Percentiles rank a stretch among this genome's conserved stretches.
These are phyloP conservation scores for Okamejei kenojei DNA, from an alignment of 2,797 vertebrate genomes.

Conservation along the genomic window DNA sequence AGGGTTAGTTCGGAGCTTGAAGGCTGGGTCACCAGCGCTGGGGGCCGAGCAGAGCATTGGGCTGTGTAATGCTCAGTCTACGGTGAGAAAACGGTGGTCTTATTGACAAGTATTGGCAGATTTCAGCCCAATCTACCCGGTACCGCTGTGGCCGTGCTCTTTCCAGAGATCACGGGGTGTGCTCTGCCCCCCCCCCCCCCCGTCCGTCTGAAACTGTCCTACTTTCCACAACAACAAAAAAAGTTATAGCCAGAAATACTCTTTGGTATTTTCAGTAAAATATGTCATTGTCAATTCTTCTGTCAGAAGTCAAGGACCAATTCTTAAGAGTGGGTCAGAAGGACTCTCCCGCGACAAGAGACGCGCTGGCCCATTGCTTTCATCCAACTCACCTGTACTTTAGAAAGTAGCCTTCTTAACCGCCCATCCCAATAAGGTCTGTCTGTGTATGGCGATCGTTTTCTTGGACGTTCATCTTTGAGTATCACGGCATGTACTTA, in stretches of 20 bases:
- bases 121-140: neutral
- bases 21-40: slow-evolving; percentile 50
- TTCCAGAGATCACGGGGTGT: neutral
- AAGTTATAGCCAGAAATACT: neutral
- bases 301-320: neutral
- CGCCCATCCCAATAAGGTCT: neutral
- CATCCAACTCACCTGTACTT: neutral
- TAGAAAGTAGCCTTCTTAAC: neutral
- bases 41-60: slow-evolving; percentile 69
- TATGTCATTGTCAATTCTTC: neutral
- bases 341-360: neutral
- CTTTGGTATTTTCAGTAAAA: neutral
- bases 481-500: neutral
- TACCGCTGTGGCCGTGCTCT: neutral
- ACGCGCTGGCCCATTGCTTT: neutral
- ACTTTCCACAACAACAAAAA: neutral
- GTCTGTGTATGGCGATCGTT: neutral
- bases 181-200: too few relatives aligned
- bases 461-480: neutral
- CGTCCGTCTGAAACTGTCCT: neutral
- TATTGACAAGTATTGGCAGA: neutral
- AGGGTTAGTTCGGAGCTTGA: neutral
- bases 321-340: neutral
- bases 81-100: neutral
- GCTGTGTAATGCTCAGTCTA: slow-evolving; percentile 47